Evolutionary conservation across 2,888 invertebrate species (phyloP).

Genomic region (Drosophila differens): DNA sequence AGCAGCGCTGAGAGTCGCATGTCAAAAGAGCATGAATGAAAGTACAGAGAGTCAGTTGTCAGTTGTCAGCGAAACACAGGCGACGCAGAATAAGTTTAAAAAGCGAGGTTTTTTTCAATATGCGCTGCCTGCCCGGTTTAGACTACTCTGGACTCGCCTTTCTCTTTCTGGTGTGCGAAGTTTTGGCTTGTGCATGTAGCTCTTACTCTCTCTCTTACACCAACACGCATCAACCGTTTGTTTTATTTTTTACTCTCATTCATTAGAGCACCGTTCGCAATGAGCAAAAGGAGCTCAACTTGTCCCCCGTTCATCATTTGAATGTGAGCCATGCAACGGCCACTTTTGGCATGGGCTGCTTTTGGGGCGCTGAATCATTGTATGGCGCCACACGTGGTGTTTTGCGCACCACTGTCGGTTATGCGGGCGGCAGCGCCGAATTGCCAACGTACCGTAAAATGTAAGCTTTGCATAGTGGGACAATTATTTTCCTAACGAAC

Average conservation of each 20-base stretch:
- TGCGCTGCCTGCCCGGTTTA: slow-evolving; percentile 68
- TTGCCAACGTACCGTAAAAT: slow-evolving; percentile 94
- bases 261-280: slow-evolving; percentile 82
- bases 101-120: slow-evolving; percentile 29
- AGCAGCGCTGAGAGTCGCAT: slow-evolving; percentile 19
- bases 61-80: slow-evolving; percentile 21
- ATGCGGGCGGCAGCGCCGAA: slow-evolving; percentile 93
- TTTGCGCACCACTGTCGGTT: slow-evolving; percentile 96
- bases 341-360: slow-evolving; percentile 97
- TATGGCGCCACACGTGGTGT: slow-evolving; percentile 91
- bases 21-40: slow-evolving; percentile 34
- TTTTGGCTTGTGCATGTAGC: slow-evolving; percentile 19
- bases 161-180: slow-evolving; percentile 67
- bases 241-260: slow-evolving; percentile 1
- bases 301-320: slow-evolving; percentile 81
- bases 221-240: slow-evolving; percentile 9
- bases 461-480: slow-evolving; percentile 87
- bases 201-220: neutral
- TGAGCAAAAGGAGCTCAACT: slow-evolving; percentile 83
- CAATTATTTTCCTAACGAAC: slow-evolving; percentile 55
- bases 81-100: slow-evolving; percentile 16
- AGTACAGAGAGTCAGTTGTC: slow-evolving; percentile 31
- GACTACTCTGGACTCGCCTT: slow-evolving; percentile 65
- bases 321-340: slow-evolving; percentile 86
- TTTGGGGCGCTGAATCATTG: slow-evolving; percentile 95